Conservation (phyloP, 2,888 invertebrate genomes). For the Scaptomyza parva region DNA sequence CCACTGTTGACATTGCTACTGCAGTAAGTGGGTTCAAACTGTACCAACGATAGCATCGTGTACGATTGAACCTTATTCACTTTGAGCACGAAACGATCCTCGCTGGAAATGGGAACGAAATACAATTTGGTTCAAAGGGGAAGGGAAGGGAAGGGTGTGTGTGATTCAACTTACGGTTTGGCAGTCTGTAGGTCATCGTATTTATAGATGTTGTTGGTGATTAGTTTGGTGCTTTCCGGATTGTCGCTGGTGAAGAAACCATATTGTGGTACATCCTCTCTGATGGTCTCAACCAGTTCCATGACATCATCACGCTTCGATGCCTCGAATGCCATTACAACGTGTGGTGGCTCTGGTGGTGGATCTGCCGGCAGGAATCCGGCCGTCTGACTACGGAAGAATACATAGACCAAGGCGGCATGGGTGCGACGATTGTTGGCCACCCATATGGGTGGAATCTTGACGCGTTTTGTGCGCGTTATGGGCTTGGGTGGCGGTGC, state of each 20-base stretch:
- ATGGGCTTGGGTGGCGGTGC: conserved; percentile 51
- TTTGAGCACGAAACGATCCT: conserved; percentile 89
- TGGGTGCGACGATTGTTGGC: conserved; percentile 86
- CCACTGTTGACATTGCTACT: conserved; percentile 89
- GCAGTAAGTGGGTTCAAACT: conserved; percentile 89
- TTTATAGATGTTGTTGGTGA: conserved; percentile 88
- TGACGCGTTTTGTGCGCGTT: conserved; percentile 71
- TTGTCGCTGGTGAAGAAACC: conserved; percentile 89
- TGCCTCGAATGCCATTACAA: conserved; percentile 89
- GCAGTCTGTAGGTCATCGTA: conserved; percentile 84
- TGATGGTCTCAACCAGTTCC: conserved; percentile 85
- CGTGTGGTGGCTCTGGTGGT: conserved; percentile 88
- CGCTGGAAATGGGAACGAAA: conserved; percentile 83
- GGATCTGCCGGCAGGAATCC: conserved; percentile 87
- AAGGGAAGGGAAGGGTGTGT: too few species aligned
- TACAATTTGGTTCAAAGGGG: too few species aligned
- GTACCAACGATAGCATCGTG: conserved; percentile 87
- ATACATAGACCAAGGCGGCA: conserved; percentile 86
- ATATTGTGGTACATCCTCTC: conserved; percentile 87
- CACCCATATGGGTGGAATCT: conserved; percentile 86
- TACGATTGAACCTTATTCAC: conserved; percentile 88
- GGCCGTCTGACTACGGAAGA: conserved; percentile 85
- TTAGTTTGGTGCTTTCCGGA: conserved; percentile 86
- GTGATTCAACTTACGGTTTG: conserved; percentile 31
- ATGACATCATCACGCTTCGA: conserved; percentile 88